Percentiles rank a stretch among this genome's conserved stretches.
These are phyloP conservation scores for Channallabes apus DNA, from an alignment of 2,797 vertebrate species.

Conservation along the genomic window DNA sequence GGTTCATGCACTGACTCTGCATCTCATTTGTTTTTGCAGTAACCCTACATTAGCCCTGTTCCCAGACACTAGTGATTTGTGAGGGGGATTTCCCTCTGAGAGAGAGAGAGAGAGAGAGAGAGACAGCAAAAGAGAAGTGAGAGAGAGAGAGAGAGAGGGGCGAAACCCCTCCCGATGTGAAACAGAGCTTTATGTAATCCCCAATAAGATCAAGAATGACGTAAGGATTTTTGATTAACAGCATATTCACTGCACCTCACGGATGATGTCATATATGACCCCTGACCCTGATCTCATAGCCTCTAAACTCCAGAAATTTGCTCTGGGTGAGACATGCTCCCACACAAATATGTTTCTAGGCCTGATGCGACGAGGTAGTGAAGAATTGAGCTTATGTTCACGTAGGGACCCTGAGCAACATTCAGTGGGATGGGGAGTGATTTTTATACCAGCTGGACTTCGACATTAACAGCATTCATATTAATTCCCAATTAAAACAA, in stretches of 20 bases:
- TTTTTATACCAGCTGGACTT: conserved; percentile 18
- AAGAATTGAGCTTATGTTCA: conserved; percentile 10
- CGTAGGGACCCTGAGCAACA: background rate
- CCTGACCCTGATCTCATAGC: conserved; percentile 43
- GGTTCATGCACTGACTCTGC: conserved; percentile 9
- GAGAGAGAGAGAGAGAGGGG: conserved; percentile 21
- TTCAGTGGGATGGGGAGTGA: conserved; percentile 12
- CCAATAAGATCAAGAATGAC: conserved; percentile 45
- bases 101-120: conserved; percentile 29
- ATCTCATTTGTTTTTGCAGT: conserved; percentile 41
- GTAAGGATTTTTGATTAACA: conserved; percentile 56
- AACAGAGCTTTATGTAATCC: conserved; percentile 42
- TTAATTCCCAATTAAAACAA: conserved; percentile 28
- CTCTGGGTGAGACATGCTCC: conserved; percentile 11
- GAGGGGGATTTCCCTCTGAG: conserved; percentile 51
- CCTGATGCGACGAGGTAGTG: background rate
- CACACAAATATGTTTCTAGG: background rate
- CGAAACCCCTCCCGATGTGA: conserved; percentile 9
- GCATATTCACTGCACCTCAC: conserved; percentile 45
- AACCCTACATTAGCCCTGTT: conserved; percentile 47
- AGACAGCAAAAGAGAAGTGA: conserved; percentile 30
- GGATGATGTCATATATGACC: conserved; percentile 50
- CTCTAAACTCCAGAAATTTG: conserved; percentile 4
- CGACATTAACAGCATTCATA: background rate
- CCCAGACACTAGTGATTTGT: conserved; percentile 48